Percentiles rank a stretch among this genome's conserved stretches.
phyloP scores from a whole-genome alignment of 2,797 vertebrate genomes.

The Sparus aurata region DNA sequence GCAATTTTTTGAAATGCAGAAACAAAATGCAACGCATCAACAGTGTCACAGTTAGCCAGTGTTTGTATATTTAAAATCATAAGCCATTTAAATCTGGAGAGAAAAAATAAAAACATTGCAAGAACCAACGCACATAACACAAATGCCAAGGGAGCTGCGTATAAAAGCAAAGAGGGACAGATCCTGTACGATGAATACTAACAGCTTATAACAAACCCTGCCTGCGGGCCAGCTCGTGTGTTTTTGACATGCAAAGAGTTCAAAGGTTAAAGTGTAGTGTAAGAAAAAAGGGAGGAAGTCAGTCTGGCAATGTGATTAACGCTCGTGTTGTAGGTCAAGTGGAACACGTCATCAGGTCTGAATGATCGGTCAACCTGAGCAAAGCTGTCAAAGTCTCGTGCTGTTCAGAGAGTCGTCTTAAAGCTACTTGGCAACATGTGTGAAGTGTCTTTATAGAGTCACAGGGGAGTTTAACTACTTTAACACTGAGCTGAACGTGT shows the following conservation, averaged over 20 bases:
- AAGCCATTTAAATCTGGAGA: constrained; percentile 70
- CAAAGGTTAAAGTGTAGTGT: constrained; percentile 72
- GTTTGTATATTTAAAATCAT: constrained; percentile 82
- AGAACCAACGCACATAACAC: constrained; percentile 74
- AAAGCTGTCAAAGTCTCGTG: constrained; percentile 55
- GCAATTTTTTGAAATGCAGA: constrained; percentile 82
- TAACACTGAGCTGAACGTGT: constrained; percentile 59
- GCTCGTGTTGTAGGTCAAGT: constrained; percentile 36
- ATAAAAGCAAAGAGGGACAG: constrained; percentile 85
- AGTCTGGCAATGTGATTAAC: constrained; percentile 49
- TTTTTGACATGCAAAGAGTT: constrained; percentile 76
- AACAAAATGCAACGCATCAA: constrained; percentile 83
- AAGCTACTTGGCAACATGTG: constrained; percentile 71
- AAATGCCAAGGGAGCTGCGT: constrained; percentile 72
- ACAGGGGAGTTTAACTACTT: neutral
- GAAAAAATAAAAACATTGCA: constrained; percentile 57
- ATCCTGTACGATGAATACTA: constrained; percentile 87
- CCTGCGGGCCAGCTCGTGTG: constrained; percentile 90
- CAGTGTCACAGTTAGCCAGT: constrained; percentile 87
- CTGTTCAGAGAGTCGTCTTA: constrained; percentile 62
- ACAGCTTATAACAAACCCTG: constrained; percentile 88
- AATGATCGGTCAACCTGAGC: constrained; percentile 73
- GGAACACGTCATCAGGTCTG: constrained; percentile 46
- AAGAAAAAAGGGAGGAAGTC: constrained; percentile 43
- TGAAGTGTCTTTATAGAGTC: constrained; percentile 25